These are phyloP conservation scores for Isurus oxyrinchus DNA, from an alignment of 2,113 vertebrate species.

Conservation along the genomic window DNA sequence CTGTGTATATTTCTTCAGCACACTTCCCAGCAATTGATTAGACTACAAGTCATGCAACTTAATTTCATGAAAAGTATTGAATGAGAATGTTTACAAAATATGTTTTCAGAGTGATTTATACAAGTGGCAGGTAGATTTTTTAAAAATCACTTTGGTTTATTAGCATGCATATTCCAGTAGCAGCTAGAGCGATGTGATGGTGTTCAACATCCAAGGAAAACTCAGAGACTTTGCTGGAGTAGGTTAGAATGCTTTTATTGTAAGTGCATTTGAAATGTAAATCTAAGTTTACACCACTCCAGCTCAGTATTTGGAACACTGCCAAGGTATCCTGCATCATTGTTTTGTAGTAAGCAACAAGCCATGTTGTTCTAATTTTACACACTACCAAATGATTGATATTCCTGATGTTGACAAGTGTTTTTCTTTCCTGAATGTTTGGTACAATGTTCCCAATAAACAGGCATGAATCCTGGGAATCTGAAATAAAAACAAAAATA, in stretches of 20 bases:
- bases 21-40: neutral
- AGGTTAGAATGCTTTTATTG: conserved; percentile 21
- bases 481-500: neutral
- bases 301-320: neutral
- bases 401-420: neutral
- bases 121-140: neutral
- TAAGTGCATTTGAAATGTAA: conserved; percentile 8
- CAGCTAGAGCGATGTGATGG: neutral
- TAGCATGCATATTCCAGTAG: neutral
- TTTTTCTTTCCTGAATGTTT: neutral
- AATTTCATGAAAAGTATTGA: conserved; percentile 7
- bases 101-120: conserved; percentile 21
- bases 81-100: neutral
- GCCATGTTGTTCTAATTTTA: neutral
- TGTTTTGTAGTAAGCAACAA: neutral
- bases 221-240: neutral
- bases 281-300: neutral
- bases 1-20: neutral
- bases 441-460: neutral
- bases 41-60: neutral
- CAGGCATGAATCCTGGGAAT: neutral
- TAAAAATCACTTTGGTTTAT: neutral
- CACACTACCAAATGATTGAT: neutral
- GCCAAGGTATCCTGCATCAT: neutral
- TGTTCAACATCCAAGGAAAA: neutral